Conservation (phyloP, 1,140 invertebrate species). For the Apis dorsata region DNA sequence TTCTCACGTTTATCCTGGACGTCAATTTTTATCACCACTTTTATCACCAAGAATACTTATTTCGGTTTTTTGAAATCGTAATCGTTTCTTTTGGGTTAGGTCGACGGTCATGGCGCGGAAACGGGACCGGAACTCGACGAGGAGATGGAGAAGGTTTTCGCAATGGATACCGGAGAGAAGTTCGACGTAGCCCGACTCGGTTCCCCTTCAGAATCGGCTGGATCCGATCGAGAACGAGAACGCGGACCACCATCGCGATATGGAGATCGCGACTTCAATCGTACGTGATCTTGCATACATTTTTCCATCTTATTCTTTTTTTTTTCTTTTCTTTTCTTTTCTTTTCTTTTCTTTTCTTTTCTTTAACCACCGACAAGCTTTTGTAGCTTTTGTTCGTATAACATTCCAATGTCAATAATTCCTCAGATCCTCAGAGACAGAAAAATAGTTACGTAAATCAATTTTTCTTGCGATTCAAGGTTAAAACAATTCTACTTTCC, state of each 20-base stretch:
- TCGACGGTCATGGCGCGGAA: slow-evolving; percentile 82
- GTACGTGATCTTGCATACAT: slow-evolving; percentile 72
- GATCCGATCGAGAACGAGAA: slow-evolving; percentile 78
- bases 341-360: too few species aligned
- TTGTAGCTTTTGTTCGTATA: background rate
- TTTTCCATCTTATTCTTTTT: background rate
- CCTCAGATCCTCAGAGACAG: background rate
- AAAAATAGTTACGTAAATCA: slow-evolving; percentile 5
- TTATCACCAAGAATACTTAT: too few species aligned
- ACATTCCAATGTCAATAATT: background rate
- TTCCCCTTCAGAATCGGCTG: slow-evolving; percentile 79
- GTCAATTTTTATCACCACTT: too few species aligned
- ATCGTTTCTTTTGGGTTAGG: slow-evolving; percentile 53
- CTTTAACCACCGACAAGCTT: background rate
- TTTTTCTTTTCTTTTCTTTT: background rate
- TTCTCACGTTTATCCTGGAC: too few species aligned
- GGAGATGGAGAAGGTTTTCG: slow-evolving; percentile 90
- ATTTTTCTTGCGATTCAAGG: background rate
- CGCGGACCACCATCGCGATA: slow-evolving; percentile 78
- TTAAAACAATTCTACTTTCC: background rate
- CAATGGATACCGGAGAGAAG: slow-evolving; percentile 81
- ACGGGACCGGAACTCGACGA: slow-evolving; percentile 86
- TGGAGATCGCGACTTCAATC: slow-evolving; percentile 80
- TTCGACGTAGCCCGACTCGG: slow-evolving; percentile 84
- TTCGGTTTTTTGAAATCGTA: too few species aligned